Evolutionary conservation across 2,888 invertebrate genomes (phyloP), one percentile per base, ranked within the genome.

Genomic region (Limulus polyphemus): DNA sequence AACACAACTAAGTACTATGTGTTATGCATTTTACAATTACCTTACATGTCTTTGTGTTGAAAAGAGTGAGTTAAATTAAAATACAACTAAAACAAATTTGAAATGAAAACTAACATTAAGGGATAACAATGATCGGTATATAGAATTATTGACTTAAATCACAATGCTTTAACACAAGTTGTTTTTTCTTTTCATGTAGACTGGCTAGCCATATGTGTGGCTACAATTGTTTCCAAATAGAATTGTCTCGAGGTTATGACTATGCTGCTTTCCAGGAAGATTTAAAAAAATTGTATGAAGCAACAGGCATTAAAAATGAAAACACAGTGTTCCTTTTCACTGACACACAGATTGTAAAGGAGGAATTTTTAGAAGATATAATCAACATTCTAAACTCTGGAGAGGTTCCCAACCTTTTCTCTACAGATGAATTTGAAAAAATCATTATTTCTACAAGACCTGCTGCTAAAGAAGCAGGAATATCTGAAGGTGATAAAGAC

Each of bases 301-400:
- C 83, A 59, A 90, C 90, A 0, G 93, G 92, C 1, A 84, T 85
- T 7, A 75, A 80, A 16, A 83, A 83, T 69, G 81, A 85, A 64
- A 84, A 88, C 63, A 86, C 87, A 0, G 89, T 90, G 0, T 92
- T 93, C 74, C 81, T 93, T 0, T 87, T 93, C 74, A 88, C 90
- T 4, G 93, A 93, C 74, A 90, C 89, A 1, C 91, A 92, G 78
- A 91, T 93, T 70, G 86, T 90, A 0, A 84, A 86, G 63, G 92
- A 93, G 74, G 91, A 89, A 73, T 93, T 93, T 74, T 78, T 93
- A 1, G 92, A 93, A 75, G 92, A 93, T 71, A 87, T 93, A 57
- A 93, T 92, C 74, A 92, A 92, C 72, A 87, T 92, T 73, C 79
- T 93, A 0, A 93, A 92, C 76, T 90, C 92, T 11, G 92, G 89